Conservation (phyloP, 2,113 vertebrate species). For the Psilopogon haemacephalus region DNA sequence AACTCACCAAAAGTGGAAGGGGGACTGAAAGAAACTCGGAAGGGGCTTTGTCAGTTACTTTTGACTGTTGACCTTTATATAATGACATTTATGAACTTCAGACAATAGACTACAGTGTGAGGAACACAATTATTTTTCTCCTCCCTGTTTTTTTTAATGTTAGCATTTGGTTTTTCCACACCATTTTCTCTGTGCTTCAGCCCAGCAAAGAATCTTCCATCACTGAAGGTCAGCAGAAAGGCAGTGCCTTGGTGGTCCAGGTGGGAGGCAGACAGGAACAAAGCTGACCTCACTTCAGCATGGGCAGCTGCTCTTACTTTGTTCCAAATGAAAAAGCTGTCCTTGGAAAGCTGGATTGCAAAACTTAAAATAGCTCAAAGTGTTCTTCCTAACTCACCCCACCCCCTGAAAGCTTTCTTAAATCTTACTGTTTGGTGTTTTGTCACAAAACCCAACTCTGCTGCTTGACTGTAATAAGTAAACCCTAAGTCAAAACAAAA, state of each 20-base stretch:
- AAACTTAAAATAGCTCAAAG: neutral
- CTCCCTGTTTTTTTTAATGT: neutral
- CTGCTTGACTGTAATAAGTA: slow-evolving; percentile 17
- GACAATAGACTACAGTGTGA: neutral
- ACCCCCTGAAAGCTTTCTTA: neutral
- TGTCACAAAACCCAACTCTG: neutral
- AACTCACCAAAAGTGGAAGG: neutral
- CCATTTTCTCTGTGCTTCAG: neutral
- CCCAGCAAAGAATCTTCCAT: neutral
- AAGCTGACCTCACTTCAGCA: slow-evolving; percentile 2
- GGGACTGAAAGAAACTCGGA: neutral
- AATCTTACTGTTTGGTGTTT: neutral
- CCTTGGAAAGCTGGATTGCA: neutral
- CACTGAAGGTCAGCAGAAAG: neutral
- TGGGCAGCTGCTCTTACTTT: slow-evolving; percentile 30
- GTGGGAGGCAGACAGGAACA: slow-evolving; percentile 37
- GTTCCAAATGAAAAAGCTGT: slow-evolving; percentile 17
- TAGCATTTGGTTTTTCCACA: neutral
- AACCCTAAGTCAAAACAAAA: slow-evolving; percentile 11
- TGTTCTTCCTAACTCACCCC: neutral
- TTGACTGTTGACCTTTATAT: neutral
- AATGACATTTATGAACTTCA: neutral
- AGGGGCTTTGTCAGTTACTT: neutral
- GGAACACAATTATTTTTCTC: neutral
- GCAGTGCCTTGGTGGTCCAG: slow-evolving; percentile 64